These are phyloP conservation scores for western clawed frog (Xenopus tropicalis) DNA, from an alignment of 2,113 vertebrate species.

Conservation along the genomic window UCB_Xtro_10.0 CM004448.2:10065001-10065500, in stretches of 20 bases:
- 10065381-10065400: too few relatives aligned
- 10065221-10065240: not conserved
- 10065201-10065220: too few relatives aligned
- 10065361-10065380: too few relatives aligned
- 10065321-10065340: too few relatives aligned
- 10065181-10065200: slow-evolving; percentile 23
- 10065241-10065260: slow-evolving; percentile 13
- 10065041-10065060: slow-evolving; percentile 24
- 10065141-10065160: slow-evolving; percentile 19
- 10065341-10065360: too few relatives aligned
- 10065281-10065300: not conserved
- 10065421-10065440: too few relatives aligned
- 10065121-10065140: slow-evolving; percentile 40
- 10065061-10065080: slow-evolving; percentile 10
- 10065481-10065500: too few relatives aligned
- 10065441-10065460: too few relatives aligned
- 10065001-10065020: too few relatives aligned
- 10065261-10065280: not conserved
- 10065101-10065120: slow-evolving; percentile 38
- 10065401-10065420: too few relatives aligned
- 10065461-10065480: too few relatives aligned
- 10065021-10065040: slow-evolving; percentile 13
- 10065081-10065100: slow-evolving; percentile 27
- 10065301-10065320: not conserved
- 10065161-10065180: slow-evolving; percentile 29